Evolutionary conservation across 2,888 invertebrate genomes (phyloP), one percentile per base, ranked within the genome.

Genomic region (Zygogramma bicolorata): DNA sequence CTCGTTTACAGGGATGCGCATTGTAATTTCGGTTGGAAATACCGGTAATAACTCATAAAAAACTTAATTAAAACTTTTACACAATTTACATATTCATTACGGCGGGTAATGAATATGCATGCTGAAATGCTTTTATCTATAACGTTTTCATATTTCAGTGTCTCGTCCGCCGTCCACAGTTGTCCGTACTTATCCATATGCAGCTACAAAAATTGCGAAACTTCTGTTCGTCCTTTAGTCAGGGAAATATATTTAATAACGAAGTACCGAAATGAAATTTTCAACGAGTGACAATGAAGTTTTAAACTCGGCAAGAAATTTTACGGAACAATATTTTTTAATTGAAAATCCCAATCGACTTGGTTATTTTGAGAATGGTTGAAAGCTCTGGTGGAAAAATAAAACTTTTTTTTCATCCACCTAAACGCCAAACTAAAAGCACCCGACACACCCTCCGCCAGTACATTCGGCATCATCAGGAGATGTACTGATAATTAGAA

Each of bases 1-100:
- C 22, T 22, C 53, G 25, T 53, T 53, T 25, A 53, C 22, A 53
- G 53, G 20, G 53, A 27, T 53, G 53, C 53, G 15, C 27, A 22
- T 25, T n/a, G 10, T 53, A 22, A 25, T 53, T 53, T 53, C 5
- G 53, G 53, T n/a, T 25, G 53, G n/a, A 27, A 53, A 25, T 22
- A 27, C 22, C 15, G 53, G 22, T 53, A 25, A 53, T 53, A 53
- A 53, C n/a, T 53, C 53, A 53, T 53, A 10, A 63, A 63, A 63
- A 63, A 42, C 29, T 46, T 46, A 63, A 46, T 63, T 46, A 46
- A 46, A 63, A 63, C 63, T 63, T 63, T 63, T 63, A 15, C 29
- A 63, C 46, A 18, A 63, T 63, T 46, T 63, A 63, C 46, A 63
- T 63, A 63, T 63, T 63, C 46, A 63, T 63, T 63, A 29, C 29